Percentiles rank a stretch among this genome's conserved stretches.
These are phyloP conservation scores for Danio jaintianensis DNA, from an alignment of 2,797 vertebrate species.

Conservation along the genomic window DNA sequence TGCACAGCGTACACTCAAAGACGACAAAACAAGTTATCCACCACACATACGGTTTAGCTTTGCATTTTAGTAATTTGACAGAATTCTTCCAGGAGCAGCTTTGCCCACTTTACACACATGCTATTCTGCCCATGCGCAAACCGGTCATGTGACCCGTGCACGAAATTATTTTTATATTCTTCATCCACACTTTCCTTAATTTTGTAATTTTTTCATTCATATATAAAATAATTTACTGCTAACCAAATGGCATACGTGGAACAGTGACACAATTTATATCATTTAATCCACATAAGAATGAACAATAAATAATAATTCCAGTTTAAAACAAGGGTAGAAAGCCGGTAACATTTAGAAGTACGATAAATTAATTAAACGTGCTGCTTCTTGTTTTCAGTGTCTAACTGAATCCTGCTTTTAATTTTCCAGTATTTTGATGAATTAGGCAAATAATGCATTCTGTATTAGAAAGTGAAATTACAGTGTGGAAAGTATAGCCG, in stretches of 20 bases:
- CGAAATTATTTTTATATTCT: background rate
- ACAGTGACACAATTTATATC: background rate
- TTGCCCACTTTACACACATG: background rate
- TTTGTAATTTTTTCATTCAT: background rate
- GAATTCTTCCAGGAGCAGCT: background rate
- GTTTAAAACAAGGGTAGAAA: background rate
- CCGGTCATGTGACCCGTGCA: slow-evolving; percentile 2
- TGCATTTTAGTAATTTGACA: background rate
- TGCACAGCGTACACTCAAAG: slow-evolving; percentile 1
- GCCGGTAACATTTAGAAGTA: background rate
- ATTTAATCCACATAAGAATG: background rate
- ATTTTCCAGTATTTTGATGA: too few relatives aligned
- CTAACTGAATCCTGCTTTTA: background rate
- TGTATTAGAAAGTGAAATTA: background rate
- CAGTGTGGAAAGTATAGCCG: background rate
- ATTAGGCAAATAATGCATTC: background rate
- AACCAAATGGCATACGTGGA: background rate
- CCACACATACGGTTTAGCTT: background rate
- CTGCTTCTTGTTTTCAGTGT: background rate
- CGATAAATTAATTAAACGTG: background rate
- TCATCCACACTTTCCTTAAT: slow-evolving; percentile 35
- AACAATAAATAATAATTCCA: background rate
- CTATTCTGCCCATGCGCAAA: slow-evolving; percentile 21
- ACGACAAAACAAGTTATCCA: background rate
- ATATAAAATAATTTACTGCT: background rate